Base-by-base conservation (phyloP, 2,113 vertebrate genomes). In the Periophthalmodon schlosseri region DNA sequence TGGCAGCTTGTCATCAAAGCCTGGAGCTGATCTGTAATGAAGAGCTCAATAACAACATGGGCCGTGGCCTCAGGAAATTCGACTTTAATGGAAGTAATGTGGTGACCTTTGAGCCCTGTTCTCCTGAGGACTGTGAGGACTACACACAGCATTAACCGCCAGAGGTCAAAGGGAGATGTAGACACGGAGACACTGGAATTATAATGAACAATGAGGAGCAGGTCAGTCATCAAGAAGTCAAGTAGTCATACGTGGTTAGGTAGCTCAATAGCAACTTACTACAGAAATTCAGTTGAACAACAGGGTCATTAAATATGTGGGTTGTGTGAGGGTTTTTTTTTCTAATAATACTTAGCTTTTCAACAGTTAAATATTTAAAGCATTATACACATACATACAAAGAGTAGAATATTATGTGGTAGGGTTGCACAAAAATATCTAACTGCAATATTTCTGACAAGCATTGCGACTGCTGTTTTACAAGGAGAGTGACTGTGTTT, bases 11-110 rank as follows among this genome's bases (percentile, higher is more conserved):
- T 74, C 54, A 67, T 68, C 23, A 78, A 70, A 72, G 58, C 70
- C 81, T 66, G 46, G 50, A 76, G 69, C 58, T 36, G 23, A 57
- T 71, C 70, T 75, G 23, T 46, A 39, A 70, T 65, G 36, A 81
- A 68, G 56, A 82, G 68, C 65, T 49, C n/a, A 49, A 54, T 36
- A 72, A 76, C 65, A 69, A 54, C 56, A 84, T 23, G 20, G 39
- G 56, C 54, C 64, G 47, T 61, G 54, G 63, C 76, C 69, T 71
- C 49, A 16, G 69, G 39, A 74, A 74, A 81, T 65, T 69, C 52
- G 68, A 74, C 58, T 60, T 75, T 82, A 76, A 83, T 78, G 33
- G 49, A 70, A 75, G 77, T 69, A 60, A 79, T 47, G 57, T 3
- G 10, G 5, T 18, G 71, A 68, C 77, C 20, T 72, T 69, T 58